Base-by-base conservation (phyloP, 2,888 invertebrate genomes). In the Drosophila histrio region DNA sequence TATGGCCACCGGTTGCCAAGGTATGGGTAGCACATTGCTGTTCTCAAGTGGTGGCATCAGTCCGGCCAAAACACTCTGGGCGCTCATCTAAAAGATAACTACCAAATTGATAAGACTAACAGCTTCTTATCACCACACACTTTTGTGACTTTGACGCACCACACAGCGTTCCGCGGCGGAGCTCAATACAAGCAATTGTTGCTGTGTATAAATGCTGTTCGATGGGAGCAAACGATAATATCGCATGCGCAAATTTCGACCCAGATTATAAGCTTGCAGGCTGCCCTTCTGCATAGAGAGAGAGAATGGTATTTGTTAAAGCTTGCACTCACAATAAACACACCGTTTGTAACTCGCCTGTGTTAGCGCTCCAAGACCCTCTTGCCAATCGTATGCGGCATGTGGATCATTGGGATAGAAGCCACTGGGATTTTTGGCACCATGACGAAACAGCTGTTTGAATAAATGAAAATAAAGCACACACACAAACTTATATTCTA, bases 1-100 rank as follows among this genome's bases (percentile, higher is more conserved):
- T 1, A 98, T 94, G 6, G 98, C 96, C 64, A 98, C 94, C 0
- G 98, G 98, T 85, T 96, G 96, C 98, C 98, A 98, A 0, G 91
- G 89, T 57, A 94, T 90, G n/a, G 92, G 92, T 26, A 91, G 68
- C 9, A 87, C 68, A 69, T 91, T 91, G 41, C 80, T 87, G 56
- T 90, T 90, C 46, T 91, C 89, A 62, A 93, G 80, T 30, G 91
- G 91, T n/a, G 92, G 90, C 72, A 93, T 88, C 72, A 95, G 92
- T 0, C 96, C 97, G 0, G 97, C 96, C 34, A 97, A 92, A 65
- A 97, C 79, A 64, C 89, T 89, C 89, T 96, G 95, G 0, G 96
- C 97, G 88, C 97, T 97, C 95, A 96, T 96, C 84, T 85, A 80
- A 83, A 80, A 85, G 87, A 84, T 78, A 97, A 92, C 72, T 63